Evolutionary conservation across 2,888 invertebrate species (phyloP).

Genomic region (Cordilura impudica): DNA sequence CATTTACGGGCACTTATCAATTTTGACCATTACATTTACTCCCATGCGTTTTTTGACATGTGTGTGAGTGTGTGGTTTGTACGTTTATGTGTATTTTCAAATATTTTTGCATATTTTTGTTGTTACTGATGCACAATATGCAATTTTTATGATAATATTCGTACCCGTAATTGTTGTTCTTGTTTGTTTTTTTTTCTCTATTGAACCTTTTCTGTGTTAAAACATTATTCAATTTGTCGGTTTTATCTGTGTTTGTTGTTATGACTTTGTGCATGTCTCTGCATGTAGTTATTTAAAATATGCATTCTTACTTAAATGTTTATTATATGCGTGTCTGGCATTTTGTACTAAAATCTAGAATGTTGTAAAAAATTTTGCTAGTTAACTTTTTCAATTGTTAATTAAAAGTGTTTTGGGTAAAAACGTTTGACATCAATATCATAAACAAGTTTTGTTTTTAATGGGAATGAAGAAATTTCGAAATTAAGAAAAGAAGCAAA

Average conservation of each 20-base stretch:
- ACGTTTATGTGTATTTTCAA: not conserved
- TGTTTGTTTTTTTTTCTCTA: not conserved
- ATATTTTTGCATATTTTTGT: not conserved
- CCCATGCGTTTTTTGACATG: not conserved
- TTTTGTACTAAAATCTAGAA: not conserved
- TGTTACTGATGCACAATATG: slow-evolving; percentile 8
- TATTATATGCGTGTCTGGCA: not conserved
- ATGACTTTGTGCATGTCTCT: not conserved
- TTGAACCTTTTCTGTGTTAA: slow-evolving; percentile 45
- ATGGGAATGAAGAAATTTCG: not conserved
- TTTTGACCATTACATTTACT: not conserved
- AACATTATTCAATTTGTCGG: slow-evolving; percentile 27
- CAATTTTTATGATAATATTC: slow-evolving; percentile 1
- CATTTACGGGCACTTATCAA: not conserved
- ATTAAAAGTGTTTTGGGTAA: slow-evolving; percentile 41
- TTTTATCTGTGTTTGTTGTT: slow-evolving; percentile 1
- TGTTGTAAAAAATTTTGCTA: slow-evolving; percentile 1
- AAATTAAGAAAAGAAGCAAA: too few relatives aligned
- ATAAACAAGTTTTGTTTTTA: not conserved
- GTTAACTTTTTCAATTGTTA: slow-evolving; percentile 37
- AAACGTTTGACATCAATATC: not conserved
- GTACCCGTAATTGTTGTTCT: not conserved
- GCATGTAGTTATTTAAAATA: not conserved
- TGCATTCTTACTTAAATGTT: not conserved
- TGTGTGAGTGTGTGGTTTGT: not conserved